Base-by-base conservation (phyloP, 2,888 invertebrate species). In the Stenichneumon culpator region DNA sequence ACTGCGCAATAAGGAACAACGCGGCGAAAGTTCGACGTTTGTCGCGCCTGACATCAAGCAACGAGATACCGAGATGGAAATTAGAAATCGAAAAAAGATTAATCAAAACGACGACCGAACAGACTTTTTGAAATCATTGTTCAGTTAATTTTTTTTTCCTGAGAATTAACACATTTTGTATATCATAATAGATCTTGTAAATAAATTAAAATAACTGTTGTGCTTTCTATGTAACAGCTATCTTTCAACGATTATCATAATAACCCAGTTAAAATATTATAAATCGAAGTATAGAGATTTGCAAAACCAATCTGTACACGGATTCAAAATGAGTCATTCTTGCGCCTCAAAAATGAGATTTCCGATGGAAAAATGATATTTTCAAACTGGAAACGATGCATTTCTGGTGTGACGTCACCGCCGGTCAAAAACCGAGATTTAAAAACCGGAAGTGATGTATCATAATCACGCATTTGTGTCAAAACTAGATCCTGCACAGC, bases 1-100 rank as follows among this genome's bases (percentile, higher is more conserved):
- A 92, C 92, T 96, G 19, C 96, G 95, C 86, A 96, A 95, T 89
- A 95, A 93, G 77, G 94, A 94, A 90, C 87, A 90, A 63, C 79
- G 89, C 11, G 87, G 89, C 57, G 84, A 87, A 36, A 50, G 57
- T 0, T 83, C 87, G 1, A 87, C 60, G 0, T 92, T 93, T 28
- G 72, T 89, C 32, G 85, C 90, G 0, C 91, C 93, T 36, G 87
- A 89, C 68, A 90, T 93, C 50, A 92, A 90, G 74, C 93, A 93
- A 83, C 90, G 93, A 19, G 92, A 93, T 1, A 93, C 93, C 0
- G 94, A 94, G 77, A 89, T 89, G 79, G 93, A 94, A 73, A 94
- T 94, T 39, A 88, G 92, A 82, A 88, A 78, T 3, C 88, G 68
- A 22, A 93, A 91, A 83, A 90, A 92, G 7, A 86, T 89, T 25